Evolutionary conservation across 2,113 vertebrate species (phyloP).

Genomic region (Nipponia nippon): DNA sequence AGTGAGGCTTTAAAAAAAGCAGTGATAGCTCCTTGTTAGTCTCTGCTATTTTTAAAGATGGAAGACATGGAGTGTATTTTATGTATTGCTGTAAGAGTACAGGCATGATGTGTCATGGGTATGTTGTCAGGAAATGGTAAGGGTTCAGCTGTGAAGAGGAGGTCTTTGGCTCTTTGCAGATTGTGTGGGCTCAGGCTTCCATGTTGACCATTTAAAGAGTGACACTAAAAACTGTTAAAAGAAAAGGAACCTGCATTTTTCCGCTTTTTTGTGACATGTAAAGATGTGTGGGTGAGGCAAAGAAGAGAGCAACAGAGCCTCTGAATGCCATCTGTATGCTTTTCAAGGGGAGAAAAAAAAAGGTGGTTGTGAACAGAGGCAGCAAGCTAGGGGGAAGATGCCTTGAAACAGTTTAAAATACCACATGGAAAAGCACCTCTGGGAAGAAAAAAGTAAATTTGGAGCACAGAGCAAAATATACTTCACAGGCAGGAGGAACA

Average conservation of each 20-base stretch:
- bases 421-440: background rate
- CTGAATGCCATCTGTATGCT: background rate
- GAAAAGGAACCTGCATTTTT: background rate
- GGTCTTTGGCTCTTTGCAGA: background rate
- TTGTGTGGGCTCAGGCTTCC: background rate
- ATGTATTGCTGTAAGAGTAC: background rate
- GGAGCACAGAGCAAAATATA: background rate
- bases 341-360: background rate
- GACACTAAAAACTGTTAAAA: background rate
- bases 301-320: rapidly evolving
- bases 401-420: background rate
- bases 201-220: background rate
- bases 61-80: background rate
- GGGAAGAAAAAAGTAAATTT: background rate
- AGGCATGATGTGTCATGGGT: background rate
- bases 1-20: background rate
- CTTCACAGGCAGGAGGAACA: background rate
- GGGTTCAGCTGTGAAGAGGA: background rate
- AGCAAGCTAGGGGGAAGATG: background rate
- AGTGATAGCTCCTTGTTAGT: background rate
- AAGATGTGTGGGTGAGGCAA: background rate
- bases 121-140: background rate
- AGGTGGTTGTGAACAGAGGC: background rate
- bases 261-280: background rate
- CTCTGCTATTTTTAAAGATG: background rate